Percentiles rank a stretch among this genome's conserved stretches.
phyloP scores from a whole-genome alignment of 2,888 invertebrate genomes.

The Hydrotaea cyrtoneurina region DNA sequence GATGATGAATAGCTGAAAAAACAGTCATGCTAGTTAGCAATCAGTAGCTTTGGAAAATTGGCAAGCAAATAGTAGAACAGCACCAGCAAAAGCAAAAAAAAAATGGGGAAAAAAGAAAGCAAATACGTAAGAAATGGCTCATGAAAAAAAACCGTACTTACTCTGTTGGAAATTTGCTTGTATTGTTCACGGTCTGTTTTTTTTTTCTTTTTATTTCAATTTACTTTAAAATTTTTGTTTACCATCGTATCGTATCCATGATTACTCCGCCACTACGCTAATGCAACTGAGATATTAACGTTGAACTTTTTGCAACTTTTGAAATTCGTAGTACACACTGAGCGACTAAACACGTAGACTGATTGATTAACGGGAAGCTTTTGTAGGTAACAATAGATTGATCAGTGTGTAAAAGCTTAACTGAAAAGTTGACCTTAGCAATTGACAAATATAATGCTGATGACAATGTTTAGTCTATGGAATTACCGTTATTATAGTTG shows the following conservation, averaged over 20 bases:
- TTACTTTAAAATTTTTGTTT: constrained; percentile 1
- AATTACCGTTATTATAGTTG: too few relatives aligned
- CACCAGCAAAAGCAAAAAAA: constrained; percentile 19
- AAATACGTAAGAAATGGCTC: constrained; percentile 33
- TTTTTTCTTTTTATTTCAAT: constrained; percentile 23
- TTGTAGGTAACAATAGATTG: too few relatives aligned
- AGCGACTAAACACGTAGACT: too few relatives aligned
- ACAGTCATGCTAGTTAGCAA: constrained; percentile 70
- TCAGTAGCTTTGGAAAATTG: constrained; percentile 70
- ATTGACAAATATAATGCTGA: too few relatives aligned
- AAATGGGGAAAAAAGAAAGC: constrained; percentile 41
- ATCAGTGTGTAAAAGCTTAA: too few relatives aligned
- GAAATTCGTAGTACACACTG: too few relatives aligned
- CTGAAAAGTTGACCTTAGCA: too few relatives aligned
- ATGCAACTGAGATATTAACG: too few relatives aligned
- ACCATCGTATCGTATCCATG: background rate
- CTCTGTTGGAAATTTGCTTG: background rate
- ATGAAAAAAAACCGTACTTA: background rate
- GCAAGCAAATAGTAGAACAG: constrained; percentile 64
- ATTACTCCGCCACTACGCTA: too few relatives aligned
- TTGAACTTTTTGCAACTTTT: too few relatives aligned
- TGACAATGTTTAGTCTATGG: too few relatives aligned
- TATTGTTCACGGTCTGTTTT: background rate
- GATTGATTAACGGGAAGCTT: too few relatives aligned
- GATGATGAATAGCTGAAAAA: constrained; percentile 66